Evolutionary conservation across 2,797 vertebrate species (phyloP).

Genomic region (Ctenopoma multispine): DNA sequence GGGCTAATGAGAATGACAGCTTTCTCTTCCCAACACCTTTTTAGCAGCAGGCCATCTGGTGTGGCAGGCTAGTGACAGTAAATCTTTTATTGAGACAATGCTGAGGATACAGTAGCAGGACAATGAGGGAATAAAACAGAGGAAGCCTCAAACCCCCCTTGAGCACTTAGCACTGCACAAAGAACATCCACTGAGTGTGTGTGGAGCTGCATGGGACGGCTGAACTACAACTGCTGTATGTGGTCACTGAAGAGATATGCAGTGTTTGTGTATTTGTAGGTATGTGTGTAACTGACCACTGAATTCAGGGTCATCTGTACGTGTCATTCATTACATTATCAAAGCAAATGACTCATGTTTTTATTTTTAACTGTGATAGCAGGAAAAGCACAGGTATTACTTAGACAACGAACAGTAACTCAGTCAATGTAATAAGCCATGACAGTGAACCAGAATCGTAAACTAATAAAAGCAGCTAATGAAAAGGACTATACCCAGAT

Average conservation of each 20-base stretch:
- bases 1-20: constrained; percentile 82
- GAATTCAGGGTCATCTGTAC: constrained; percentile 42
- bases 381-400: too few species aligned
- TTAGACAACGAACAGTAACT: too few species aligned
- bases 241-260: constrained; percentile 56
- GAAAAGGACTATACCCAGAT: too few species aligned
- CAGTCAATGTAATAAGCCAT: too few species aligned
- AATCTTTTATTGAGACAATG: constrained; percentile 89
- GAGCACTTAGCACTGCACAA: constrained; percentile 65
- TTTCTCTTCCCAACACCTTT: constrained; percentile 82
- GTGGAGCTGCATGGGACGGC: constrained; percentile 41
- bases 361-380: background rate
- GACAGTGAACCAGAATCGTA: too few species aligned
- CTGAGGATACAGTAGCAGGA: constrained; percentile 86
- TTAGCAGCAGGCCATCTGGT: constrained; percentile 77
- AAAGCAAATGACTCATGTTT: constrained; percentile 7
- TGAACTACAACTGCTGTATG: constrained; percentile 23
- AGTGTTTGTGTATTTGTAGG: constrained; percentile 16
- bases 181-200: constrained; percentile 66
- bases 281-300: constrained; percentile 18
- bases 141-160: constrained; percentile 82
- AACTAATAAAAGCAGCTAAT: too few species aligned
- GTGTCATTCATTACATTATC: background rate
- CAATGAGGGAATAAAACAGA: constrained; percentile 88
- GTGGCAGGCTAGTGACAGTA: constrained; percentile 73